Percentiles rank a stretch among this genome's conserved stretches.
phyloP scores from a whole-genome alignment of 2,888 invertebrate genomes.

The Dilophus febrilis region DNA sequence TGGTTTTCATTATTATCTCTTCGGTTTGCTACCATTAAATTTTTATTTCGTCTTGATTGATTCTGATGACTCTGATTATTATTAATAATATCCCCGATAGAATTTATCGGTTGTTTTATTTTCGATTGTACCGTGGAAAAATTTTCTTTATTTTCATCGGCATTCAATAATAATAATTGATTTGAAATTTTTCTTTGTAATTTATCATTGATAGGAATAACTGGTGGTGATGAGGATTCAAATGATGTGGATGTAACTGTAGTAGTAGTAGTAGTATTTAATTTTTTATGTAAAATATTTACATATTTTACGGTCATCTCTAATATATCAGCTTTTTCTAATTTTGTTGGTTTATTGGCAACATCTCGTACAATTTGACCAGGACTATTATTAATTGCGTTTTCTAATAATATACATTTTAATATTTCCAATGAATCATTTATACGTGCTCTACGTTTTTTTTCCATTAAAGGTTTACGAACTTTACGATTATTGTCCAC shows the following conservation, averaged over 20 bases:
- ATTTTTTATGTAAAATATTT: conserved; percentile 31
- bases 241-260: conserved; percentile 8
- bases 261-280: neutral
- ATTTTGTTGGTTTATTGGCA: conserved; percentile 32
- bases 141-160: conserved; percentile 2
- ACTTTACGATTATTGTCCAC: conserved; percentile 19
- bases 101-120: conserved; percentile 1
- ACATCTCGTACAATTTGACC: conserved; percentile 18
- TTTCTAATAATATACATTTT: conserved; percentile 32
- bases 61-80: no score
- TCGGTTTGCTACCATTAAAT: no score
- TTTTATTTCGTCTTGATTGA: no score
- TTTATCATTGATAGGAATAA: neutral
- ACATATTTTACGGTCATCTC: conserved; percentile 44
- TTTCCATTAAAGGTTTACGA: conserved; percentile 37
- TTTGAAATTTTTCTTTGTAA: neutral
- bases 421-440: conserved; percentile 36
- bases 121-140: neutral
- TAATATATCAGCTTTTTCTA: conserved; percentile 47
- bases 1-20: no score
- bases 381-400: conserved; percentile 12
- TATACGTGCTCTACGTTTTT: conserved; percentile 34
- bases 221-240: neutral
- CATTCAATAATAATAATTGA: no score
- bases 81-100: no score